A percentile compares a stretch with the other conserved stretches of the same genome.
phyloP scores from a whole-genome alignment of 2,888 invertebrate species.

The Aphodius granarius region DNA sequence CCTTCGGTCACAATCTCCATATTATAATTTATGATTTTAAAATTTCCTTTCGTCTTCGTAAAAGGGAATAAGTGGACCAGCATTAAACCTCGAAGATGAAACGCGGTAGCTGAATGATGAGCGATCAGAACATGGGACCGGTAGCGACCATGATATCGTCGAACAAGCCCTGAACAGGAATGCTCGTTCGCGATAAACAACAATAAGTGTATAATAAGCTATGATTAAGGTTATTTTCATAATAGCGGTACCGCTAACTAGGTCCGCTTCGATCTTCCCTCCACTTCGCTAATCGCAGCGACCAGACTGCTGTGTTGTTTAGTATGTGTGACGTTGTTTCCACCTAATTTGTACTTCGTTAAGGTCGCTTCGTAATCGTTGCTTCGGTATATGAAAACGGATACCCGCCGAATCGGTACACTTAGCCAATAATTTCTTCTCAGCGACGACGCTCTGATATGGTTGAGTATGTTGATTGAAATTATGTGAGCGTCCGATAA shows the following conservation, averaged over 20 bases:
- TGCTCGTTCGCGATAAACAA: constrained; percentile 37
- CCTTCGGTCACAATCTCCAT: too few relatives aligned
- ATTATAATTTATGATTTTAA: too few relatives aligned
- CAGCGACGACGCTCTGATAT: background rate
- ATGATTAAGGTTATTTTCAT: constrained; percentile 44
- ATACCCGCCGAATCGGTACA: constrained; percentile 8
- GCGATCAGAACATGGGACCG: background rate
- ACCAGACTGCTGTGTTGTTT: constrained; percentile 26
- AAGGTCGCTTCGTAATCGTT: constrained; percentile 27
- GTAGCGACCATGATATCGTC: constrained; percentile 11
- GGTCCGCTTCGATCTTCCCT: background rate
- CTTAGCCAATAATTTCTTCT: constrained; percentile 8
- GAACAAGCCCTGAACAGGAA: constrained; percentile 29
- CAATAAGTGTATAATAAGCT: constrained; percentile 41
- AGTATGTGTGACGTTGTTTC: constrained; percentile 39
- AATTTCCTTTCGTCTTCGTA: too few relatives aligned
- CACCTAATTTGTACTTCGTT: constrained; percentile 38
- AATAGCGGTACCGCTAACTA: constrained; percentile 31
- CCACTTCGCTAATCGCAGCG: constrained; percentile 6
- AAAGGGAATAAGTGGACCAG: background rate
- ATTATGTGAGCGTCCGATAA: background rate
- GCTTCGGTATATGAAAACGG: constrained; percentile 8
- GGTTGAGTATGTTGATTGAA: constrained; percentile 12
- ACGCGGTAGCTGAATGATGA: background rate
- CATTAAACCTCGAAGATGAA: background rate